Conservation (phyloP, 2,888 invertebrate species). For the Diloba caeruleocephala region DNA sequence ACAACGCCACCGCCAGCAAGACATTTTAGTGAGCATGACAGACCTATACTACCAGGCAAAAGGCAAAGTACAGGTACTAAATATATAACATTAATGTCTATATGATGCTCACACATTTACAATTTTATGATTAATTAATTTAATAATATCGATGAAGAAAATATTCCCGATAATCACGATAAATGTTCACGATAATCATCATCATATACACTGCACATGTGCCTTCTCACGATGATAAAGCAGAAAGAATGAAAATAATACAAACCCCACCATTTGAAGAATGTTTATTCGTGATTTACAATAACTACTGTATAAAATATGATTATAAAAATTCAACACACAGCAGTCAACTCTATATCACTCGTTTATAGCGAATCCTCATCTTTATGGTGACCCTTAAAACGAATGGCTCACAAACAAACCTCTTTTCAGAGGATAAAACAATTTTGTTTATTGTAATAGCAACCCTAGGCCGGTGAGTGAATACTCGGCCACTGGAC, state of each 20-base stretch:
- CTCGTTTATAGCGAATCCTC: slow-evolving; percentile 39
- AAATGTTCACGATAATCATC: too few relatives aligned
- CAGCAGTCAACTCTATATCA: slow-evolving; percentile 21
- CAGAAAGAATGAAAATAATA: neutral
- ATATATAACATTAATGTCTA: too few relatives aligned
- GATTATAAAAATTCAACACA: slow-evolving; percentile 15
- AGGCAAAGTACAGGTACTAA: too few relatives aligned
- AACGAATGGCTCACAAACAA: slow-evolving; percentile 43
- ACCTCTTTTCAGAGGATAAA: slow-evolving; percentile 44
- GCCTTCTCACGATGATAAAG: too few relatives aligned
- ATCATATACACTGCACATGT: too few relatives aligned
- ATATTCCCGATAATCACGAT: too few relatives aligned
- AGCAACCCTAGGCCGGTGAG: slow-evolving; percentile 69
- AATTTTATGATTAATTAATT: too few relatives aligned
- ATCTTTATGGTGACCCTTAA: slow-evolving; percentile 42
- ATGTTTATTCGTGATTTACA: slow-evolving; percentile 1
- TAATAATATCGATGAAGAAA: too few relatives aligned
- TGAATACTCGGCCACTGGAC: slow-evolving; percentile 76
- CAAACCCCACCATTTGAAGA: neutral
- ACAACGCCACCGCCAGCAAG: too few relatives aligned
- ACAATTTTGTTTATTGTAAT: slow-evolving; percentile 54
- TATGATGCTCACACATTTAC: too few relatives aligned
- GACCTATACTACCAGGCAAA: too few relatives aligned
- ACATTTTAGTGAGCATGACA: too few relatives aligned
- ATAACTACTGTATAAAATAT: slow-evolving; percentile 3